phyloP scores from a whole-genome alignment of 2,113 vertebrate species.

The Amphilophus citrinellus region DNA sequence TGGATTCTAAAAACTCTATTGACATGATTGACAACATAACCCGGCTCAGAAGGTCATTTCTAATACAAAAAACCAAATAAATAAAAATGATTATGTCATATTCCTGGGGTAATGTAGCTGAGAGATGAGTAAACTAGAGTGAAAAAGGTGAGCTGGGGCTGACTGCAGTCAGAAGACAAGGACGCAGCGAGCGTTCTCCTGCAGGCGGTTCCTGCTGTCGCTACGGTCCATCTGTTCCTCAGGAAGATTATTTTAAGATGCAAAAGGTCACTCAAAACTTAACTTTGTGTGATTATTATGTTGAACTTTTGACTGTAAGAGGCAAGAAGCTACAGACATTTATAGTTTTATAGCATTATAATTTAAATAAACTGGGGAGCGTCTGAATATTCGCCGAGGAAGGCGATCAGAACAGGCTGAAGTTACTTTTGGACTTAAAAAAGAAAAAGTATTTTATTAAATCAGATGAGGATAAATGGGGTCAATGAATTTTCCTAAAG shows the following conservation, averaged over 20 bases:
- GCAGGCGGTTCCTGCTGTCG: background rate
- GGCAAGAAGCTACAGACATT: background rate
- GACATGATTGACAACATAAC: constrained; percentile 79
- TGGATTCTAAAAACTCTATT: constrained; percentile 78
- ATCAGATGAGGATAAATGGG: background rate
- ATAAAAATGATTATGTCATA: constrained; percentile 51
- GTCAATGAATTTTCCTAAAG: background rate
- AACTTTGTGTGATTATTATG: background rate
- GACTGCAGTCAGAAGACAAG: background rate
- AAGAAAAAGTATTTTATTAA: background rate
- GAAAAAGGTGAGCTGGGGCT: constrained; percentile 22
- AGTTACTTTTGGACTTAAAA: background rate
- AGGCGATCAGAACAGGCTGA: background rate
- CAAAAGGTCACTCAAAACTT: background rate
- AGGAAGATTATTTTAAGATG: background rate
- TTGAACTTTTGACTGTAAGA: background rate
- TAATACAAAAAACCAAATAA: constrained; percentile 61
- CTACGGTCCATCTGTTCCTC: background rate
- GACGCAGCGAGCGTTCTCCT: background rate
- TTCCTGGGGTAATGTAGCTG: constrained; percentile 40
- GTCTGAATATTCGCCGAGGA: background rate
- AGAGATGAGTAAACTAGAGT: constrained; percentile 44
- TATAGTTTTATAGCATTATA: background rate
- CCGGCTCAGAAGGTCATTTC: constrained; percentile 70
- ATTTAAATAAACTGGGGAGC: background rate